Base-by-base conservation (phyloP, 2,113 vertebrate genomes). In the Apeltes quadracus region DNA sequence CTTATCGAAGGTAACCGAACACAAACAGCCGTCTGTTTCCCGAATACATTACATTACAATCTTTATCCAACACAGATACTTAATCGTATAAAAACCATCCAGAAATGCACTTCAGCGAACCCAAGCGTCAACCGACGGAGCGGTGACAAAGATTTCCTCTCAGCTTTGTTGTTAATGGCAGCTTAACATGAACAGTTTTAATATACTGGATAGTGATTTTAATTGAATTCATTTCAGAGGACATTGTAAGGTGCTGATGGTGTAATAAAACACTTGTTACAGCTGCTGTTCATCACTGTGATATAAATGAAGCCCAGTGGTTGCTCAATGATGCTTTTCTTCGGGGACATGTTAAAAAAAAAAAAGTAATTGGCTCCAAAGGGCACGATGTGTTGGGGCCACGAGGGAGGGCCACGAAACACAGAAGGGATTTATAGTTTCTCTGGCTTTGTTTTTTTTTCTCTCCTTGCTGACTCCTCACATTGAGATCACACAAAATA, bases 181-280 rank as follows among this genome's bases (percentile, higher is more conserved):
- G 79, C 91, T 86, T 81, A 84, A 91, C 90, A 90, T 91, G 87
- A 90, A 92, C 92, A 84, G 82, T 78, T 87, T 89, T 91, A 90
- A 92, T 92, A 93, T 90, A 91, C 78, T 79, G 76, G 79, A 84
- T 76, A 80, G 90, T 84, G 61, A 85, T 89, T 93, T 93, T 93
- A 91, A 93, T 92, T 91, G 87, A 94, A 94, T 93, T 91, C 93
- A 93, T 92, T 93, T 91, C 86, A 65, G 89, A 92, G 89, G 89
- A 89, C 91, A 87, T 90, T 88, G 84, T 93, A 90, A 90, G 87
- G 77, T 78, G 78, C 84, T 88, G 92, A 92, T 90, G 86, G 90
- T 89, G 88, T 91, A 91, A 89, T 93, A 93, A 94, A 94, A 88
- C 82, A 79, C 84, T 87, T 89, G 90, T 92, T 93, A 92, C 88